These are phyloP conservation scores for western clawed frog (Xenopus tropicalis) DNA, from an alignment of 2,113 vertebrate genomes.

Conservation along the genomic window UCB_Xtro_10.0 CM004446.2:18405501-18406000, in stretches of 20 bases:
- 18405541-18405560: too few species aligned
- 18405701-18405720: neutral
- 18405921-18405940: too few species aligned
- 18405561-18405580: too few species aligned
- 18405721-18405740: neutral
- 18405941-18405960: too few species aligned
- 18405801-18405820: conserved; percentile 28
- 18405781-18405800: neutral
- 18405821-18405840: neutral
- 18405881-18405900: too few species aligned
- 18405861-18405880: too few species aligned
- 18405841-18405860: too few species aligned
- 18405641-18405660: neutral
- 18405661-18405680: conserved; percentile 20
- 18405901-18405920: too few species aligned
- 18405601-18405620: neutral
- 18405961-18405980: too few species aligned
- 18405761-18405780: neutral
- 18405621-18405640: neutral
- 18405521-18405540: too few species aligned
- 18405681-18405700: conserved; percentile 22
- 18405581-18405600: neutral
- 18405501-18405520: too few species aligned
- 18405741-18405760: neutral
- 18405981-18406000: too few species aligned